A percentile compares a stretch with the other conserved stretches of the same genome.
phyloP scores from a whole-genome alignment of 2,113 vertebrate species.

The Passer montanus region DNA sequence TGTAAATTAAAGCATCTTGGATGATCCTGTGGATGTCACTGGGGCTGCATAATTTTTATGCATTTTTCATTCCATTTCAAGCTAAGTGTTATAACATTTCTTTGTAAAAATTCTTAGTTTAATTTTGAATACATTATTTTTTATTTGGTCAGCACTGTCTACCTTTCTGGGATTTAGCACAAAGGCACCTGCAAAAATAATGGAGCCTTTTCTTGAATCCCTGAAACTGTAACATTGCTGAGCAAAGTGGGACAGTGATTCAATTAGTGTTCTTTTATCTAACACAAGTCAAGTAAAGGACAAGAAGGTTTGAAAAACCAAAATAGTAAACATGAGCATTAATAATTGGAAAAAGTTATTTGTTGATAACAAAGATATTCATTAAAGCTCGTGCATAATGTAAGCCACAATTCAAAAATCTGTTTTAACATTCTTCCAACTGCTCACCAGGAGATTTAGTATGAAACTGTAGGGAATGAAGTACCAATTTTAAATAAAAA shows the following conservation, averaged over 20 bases:
- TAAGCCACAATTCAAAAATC: neutral
- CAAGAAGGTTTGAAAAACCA: neutral
- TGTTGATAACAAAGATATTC: neutral
- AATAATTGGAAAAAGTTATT: neutral
- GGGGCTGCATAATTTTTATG: neutral
- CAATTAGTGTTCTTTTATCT: neutral
- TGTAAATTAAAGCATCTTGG: neutral
- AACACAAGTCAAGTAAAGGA: neutral
- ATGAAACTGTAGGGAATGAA: neutral
- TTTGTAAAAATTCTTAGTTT: slow-evolving; percentile 1
- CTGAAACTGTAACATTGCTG: neutral
- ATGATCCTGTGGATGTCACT: neutral
- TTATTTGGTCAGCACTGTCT: neutral
- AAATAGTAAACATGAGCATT: neutral
- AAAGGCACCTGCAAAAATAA: slow-evolving; percentile 5
- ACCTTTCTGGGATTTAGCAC: slow-evolving; percentile 10
- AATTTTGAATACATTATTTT: slow-evolving; percentile 24
- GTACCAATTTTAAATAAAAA: neutral
- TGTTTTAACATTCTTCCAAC: neutral
- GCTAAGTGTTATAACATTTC: neutral
- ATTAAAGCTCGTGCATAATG: neutral
- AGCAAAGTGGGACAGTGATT: neutral
- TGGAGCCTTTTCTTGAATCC: neutral
- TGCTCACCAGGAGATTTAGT: neutral
- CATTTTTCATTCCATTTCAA: slow-evolving; percentile 1